phyloP scores from a whole-genome alignment of 1,140 invertebrate species.

The Drosophila serrata region DNA sequence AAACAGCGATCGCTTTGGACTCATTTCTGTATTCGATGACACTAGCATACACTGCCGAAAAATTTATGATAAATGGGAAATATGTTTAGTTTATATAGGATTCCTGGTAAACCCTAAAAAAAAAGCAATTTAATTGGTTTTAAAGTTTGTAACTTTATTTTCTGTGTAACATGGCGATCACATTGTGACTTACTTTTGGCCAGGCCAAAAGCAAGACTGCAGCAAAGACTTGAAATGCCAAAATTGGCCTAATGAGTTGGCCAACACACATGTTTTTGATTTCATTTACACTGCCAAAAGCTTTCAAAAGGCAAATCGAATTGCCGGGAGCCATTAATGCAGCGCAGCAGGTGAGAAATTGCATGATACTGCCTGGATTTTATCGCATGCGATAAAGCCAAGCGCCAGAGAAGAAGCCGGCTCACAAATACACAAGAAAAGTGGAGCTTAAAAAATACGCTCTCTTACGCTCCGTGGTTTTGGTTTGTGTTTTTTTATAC shows the following conservation, averaged over 20 bases:
- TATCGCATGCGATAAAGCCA: slow-evolving; percentile 47
- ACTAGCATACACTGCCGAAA: slow-evolving; percentile 5
- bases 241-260: slow-evolving; percentile 54
- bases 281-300: slow-evolving; percentile 33
- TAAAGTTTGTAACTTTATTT: neutral
- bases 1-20: slow-evolving; percentile 8
- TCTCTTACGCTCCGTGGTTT: slow-evolving; percentile 15
- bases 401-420: slow-evolving; percentile 26
- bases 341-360: slow-evolving; percentile 40
- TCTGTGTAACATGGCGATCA: slow-evolving; percentile 17
- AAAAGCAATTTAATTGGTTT: too few relatives aligned
- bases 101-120: too few relatives aligned
- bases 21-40: slow-evolving; percentile 7
- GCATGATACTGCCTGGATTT: slow-evolving; percentile 16
- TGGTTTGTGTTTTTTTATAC: slow-evolving; percentile 1
- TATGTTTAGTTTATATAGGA: too few relatives aligned
- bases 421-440: slow-evolving; percentile 32
- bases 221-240: slow-evolving; percentile 33
- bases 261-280: slow-evolving; percentile 53
- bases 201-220: slow-evolving; percentile 28
- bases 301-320: slow-evolving; percentile 17
- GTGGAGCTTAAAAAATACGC: slow-evolving; percentile 15
- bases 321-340: slow-evolving; percentile 42
- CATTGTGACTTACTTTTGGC: slow-evolving; percentile 29
- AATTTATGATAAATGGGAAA: neutral